Evolutionary conservation across 2,797 vertebrate genomes (phyloP).

Genomic region (Diceros bicornis): DNA sequence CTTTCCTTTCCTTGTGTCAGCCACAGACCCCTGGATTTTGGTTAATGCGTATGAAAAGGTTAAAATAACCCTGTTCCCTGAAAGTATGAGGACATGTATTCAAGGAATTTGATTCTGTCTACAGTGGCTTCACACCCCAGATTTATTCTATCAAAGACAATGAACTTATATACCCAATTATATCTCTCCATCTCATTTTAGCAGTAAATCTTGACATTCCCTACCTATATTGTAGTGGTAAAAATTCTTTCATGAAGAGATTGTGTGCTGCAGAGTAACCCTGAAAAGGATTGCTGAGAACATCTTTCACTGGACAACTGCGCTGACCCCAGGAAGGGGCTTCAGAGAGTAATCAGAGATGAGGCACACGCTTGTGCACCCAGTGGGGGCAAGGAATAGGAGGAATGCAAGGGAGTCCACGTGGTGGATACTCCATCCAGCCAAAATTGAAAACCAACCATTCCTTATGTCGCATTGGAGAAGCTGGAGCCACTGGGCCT

Average conservation of each 20-base stretch:
- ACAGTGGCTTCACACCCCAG: neutral
- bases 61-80: neutral
- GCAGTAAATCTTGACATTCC: neutral
- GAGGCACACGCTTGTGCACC: fast-evolving
- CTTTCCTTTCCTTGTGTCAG: constrained; percentile 24
- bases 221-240: neutral
- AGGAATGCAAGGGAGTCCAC: neutral
- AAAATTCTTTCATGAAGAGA: neutral
- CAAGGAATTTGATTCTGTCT: neutral
- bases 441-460: neutral
- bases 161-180: neutral
- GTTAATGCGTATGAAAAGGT: constrained; percentile 29
- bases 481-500: neutral
- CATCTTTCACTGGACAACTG: neutral
- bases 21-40: neutral
- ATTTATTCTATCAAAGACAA: neutral
- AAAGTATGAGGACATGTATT: constrained; percentile 23
- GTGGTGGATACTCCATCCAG: no score
- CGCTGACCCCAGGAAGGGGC: neutral
- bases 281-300: neutral
- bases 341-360: neutral
- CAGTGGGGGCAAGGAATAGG: neutral
- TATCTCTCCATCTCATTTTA: neutral
- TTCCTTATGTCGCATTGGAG: neutral
- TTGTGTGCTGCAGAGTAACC: neutral